Evolutionary conservation across 2,113 vertebrate genomes (phyloP).

Genomic region (Parotia lawesii): DNA sequence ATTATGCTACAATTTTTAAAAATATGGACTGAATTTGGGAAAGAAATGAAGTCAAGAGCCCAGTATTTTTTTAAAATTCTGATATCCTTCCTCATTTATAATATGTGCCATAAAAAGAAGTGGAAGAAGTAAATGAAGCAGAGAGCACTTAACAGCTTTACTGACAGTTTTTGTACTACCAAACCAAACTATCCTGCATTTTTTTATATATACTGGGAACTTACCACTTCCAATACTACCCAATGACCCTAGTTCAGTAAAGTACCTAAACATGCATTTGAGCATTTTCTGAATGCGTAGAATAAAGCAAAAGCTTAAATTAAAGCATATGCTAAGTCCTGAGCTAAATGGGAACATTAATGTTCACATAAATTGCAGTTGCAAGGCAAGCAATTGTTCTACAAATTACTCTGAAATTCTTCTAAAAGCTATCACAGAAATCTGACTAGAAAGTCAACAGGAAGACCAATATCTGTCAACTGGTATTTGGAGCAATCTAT

Average conservation of each 20-base stretch:
- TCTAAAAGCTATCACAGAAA: background rate
- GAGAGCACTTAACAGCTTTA: background rate
- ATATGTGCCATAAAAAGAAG: background rate
- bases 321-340: background rate
- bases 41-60: background rate
- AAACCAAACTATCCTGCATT: background rate
- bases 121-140: background rate
- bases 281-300: background rate
- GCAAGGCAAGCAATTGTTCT: background rate
- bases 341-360: background rate
- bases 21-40: background rate
- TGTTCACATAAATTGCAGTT: background rate
- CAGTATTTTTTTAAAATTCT: background rate
- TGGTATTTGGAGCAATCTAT: background rate
- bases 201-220: background rate
- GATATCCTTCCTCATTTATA: background rate
- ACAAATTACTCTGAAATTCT: background rate
- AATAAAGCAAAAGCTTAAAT: background rate
- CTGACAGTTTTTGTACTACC: background rate
- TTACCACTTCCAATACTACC: background rate
- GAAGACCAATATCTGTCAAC: constrained; percentile 20
- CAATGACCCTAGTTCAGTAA: background rate
- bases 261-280: background rate
- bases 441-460: constrained; percentile 2
- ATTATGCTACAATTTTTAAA: background rate